Base-by-base conservation (phyloP, 2,888 invertebrate genomes). In the Incurvaria masculella region DNA sequence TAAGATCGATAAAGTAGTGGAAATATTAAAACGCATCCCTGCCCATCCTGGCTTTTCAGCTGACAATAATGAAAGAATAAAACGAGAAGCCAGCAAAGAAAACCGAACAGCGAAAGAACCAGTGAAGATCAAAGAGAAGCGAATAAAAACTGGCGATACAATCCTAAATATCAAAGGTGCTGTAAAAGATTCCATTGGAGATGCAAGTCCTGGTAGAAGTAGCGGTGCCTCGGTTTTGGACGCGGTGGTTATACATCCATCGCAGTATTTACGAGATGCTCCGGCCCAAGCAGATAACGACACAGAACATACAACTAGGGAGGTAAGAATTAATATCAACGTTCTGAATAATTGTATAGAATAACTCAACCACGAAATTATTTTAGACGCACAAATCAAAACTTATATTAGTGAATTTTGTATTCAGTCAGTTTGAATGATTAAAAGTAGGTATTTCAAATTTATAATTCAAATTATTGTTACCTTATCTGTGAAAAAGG, bases 121-220 rank as follows among this genome's bases (percentile, higher is more conserved):
- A 33, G 33, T 33, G 11, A 33, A n/a, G n/a, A n/a, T n/a, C n/a
- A n/a, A 33, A 11, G 33, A 33, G 14, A 33, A 33, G 14, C 33
- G 33, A 6, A n/a, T 33, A 6, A 33, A 33, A 33, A 76, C 76
- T 0, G 76, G 72, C 6, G 78, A 73, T 57, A 78, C 78, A 1
- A 74, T 76, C 49, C 65, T 78, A 16, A 76, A 76, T 61, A 76
- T 78, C 54, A 70, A 72, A 48, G 75, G 75, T 8, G 74, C 73
- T 0, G 69, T 78, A 1, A 68, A 75, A 0, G 76, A 76, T 53
- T 72, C 72, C 0, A 76, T 78, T 48, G 75, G 74, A 0, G 78
- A 78, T 59, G 74, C 74, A 14, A 71, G 40, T 21, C 42, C 76
- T 2, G 71, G 71, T 1, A 66, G 67, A 21, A 63, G 71, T 4